phyloP scores from a whole-genome alignment of 2,888 invertebrate genomes.

The Anthrax anthrax region DNA sequence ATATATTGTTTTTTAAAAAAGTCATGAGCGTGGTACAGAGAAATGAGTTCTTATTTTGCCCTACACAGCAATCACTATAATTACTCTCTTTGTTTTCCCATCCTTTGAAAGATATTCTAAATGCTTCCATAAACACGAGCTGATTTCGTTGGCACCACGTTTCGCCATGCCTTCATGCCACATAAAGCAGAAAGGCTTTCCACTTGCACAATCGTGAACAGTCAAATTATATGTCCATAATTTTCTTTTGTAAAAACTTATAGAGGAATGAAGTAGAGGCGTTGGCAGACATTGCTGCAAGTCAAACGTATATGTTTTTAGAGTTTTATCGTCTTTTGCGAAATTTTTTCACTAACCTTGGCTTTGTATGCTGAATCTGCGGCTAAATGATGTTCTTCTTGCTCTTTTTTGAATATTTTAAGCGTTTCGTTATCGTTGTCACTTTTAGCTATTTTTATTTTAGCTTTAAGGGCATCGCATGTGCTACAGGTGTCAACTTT shows the following conservation, averaged over 20 bases:
- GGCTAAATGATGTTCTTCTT: no score
- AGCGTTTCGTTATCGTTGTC: no score
- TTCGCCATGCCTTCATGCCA: slow-evolving; percentile 13
- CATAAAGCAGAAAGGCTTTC: slow-evolving; percentile 11
- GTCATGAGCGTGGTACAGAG: slow-evolving; percentile 11
- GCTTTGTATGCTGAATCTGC: no score
- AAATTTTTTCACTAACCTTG: no score
- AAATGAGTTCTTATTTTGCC: slow-evolving; percentile 14
- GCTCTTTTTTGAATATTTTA: no score
- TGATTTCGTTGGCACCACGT: slow-evolving; percentile 13
- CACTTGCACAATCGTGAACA: slow-evolving; percentile 11
- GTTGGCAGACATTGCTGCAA: slow-evolving; percentile 12
- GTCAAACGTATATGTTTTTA: slow-evolving; percentile 12
- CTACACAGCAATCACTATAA: slow-evolving; percentile 13
- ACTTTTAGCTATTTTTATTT: no score
- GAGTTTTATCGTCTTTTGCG: neutral
- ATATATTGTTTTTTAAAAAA: neutral
- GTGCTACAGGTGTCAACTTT: no score
- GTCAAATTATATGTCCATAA: slow-evolving; percentile 13
- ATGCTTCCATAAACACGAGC: slow-evolving; percentile 11
- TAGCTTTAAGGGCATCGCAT: no score
- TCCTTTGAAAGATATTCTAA: neutral
- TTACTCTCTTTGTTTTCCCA: slow-evolving; percentile 11
- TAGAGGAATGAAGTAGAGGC: slow-evolving; percentile 8
- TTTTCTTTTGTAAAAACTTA: slow-evolving; percentile 12